Percentiles rank a stretch among this genome's conserved stretches.
phyloP scores from a whole-genome alignment of 2,797 vertebrate species.

The Botia kubotai region DNA sequence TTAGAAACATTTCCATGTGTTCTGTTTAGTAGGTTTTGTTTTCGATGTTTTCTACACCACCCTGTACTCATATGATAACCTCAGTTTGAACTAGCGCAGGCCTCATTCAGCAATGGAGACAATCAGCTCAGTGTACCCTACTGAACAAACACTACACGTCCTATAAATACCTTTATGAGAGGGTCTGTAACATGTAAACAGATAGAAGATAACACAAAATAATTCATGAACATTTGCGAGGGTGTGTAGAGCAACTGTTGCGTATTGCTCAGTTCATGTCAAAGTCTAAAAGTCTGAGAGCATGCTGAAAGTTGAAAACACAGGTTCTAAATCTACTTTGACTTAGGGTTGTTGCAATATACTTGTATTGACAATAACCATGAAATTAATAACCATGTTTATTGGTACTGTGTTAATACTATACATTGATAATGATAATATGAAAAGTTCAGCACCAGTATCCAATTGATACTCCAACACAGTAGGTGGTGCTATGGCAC shows the following conservation, averaged over 20 bases:
- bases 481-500: no score
- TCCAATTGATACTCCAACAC: no score
- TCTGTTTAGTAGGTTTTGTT: slow-evolving; percentile 21
- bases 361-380: no score
- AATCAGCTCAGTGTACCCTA: neutral
- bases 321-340: no score
- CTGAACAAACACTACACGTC: neutral
- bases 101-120: neutral
- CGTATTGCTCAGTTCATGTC: neutral
- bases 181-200: slow-evolving; percentile 29
- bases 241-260: neutral
- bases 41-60: slow-evolving; percentile 4
- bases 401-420: no score
- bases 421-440: no score
- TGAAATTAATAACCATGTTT: no score
- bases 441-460: no score
- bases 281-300: neutral
- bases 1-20: slow-evolving; percentile 23
- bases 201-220: neutral
- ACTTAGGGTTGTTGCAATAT: no score
- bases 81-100: slow-evolving; percentile 29
- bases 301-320: neutral
- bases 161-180: slow-evolving; percentile 40
- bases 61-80: slow-evolving; percentile 8
- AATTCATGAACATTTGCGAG: neutral